Evolutionary conservation across 2,113 vertebrate genomes (phyloP), one percentile per base, ranked within the genome.

Genomic region (Catagonus wagneri): DNA sequence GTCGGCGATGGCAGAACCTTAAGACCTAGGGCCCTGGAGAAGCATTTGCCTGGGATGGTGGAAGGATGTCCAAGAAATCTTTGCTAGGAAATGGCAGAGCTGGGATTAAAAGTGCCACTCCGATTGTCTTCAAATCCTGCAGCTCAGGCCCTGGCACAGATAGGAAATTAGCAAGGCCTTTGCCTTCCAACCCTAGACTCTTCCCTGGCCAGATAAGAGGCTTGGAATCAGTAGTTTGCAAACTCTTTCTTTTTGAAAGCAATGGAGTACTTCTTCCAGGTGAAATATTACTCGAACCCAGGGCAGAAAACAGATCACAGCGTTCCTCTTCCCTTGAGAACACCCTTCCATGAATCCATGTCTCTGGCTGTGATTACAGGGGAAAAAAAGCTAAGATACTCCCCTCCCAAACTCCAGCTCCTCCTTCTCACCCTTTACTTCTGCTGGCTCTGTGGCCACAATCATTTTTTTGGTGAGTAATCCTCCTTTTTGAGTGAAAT

Each of bases 271-370:
- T 89, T 95, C 63, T 94, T 84, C 88, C 44, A 93, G 83, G 78
- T 92, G 81, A 93, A 94, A 44, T 78, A 89, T 89, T 61, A 88
- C 52, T 94, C 32, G 86, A 93, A 27, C 22, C 54, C 58, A 76
- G 58, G 34, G 71, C 5, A 90, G 68, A 83, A 92, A 85, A 85
- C 39, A 79, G 13, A 85, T 95, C 19, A 75, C 81, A 90, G 58
- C 3, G 4, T 9, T 6, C 13, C n/a, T 32, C 39, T 50, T 63
- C 25, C 25, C 10, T 23, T 58, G 29, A 68, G 36, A 36, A 32
- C 2, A 36, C 8, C 44, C 4, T 6, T 36, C 52, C 61, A 39
- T n/a, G 36, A 65, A n/a, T 17, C 8, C 20, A 17, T 20, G 25
- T 39, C 32, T 60, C 27, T 81, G 74, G 50, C 32, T 66, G 25